Evolutionary conservation across 2,888 invertebrate species (phyloP), one percentile per base, ranked within the genome.

Genomic region (Microchrysa polita): DNA sequence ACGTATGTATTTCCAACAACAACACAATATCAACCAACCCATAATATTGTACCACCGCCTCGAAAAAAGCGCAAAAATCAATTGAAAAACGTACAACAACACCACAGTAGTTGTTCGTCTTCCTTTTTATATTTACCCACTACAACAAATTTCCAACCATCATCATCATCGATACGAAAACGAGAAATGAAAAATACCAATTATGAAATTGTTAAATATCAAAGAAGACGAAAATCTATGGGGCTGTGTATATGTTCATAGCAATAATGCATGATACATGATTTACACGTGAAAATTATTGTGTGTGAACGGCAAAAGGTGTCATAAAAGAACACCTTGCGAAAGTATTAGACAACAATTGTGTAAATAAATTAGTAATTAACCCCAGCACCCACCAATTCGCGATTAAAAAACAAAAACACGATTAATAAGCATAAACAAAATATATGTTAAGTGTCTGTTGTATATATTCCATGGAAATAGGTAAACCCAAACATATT

Each of bases 161-260:
- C n/a, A n/a, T n/a, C n/a, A n/a, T n/a, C n/a, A n/a, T 72, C 75
- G 55, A 72, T 72, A 60, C 74, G 72, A 69, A 76, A 74, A 63
- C 57, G 74, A 73, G 75, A 76, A 74, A 76, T 74, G 73, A 74
- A 76, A 73, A 75, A 69, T 74, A 73, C n/a, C n/a, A n/a, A n/a
- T n/a, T n/a, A 73, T 65, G 44, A 65, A 44, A 48, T 65, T 22
- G 65, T 65, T 18, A 65, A 73, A 73, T 53, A 72, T 72, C 83
- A 72, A 80, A 81, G 74, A 81, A 82, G 75, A 81, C 83, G 78
- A 60, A 83, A 84, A 76, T 82, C 83, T 61, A 82, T 83, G 76
- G 83, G 83, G 79, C 81, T 84, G 77, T 84, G 84, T 81, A 82
- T 84, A 82, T 84, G 84, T 83, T 84, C 84, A 83, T 84, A 84